A percentile compares a stretch with the other conserved stretches of the same genome.
Conservation (phyloP, 2,113 vertebrate species). For the Osmerus mordax region DNA sequence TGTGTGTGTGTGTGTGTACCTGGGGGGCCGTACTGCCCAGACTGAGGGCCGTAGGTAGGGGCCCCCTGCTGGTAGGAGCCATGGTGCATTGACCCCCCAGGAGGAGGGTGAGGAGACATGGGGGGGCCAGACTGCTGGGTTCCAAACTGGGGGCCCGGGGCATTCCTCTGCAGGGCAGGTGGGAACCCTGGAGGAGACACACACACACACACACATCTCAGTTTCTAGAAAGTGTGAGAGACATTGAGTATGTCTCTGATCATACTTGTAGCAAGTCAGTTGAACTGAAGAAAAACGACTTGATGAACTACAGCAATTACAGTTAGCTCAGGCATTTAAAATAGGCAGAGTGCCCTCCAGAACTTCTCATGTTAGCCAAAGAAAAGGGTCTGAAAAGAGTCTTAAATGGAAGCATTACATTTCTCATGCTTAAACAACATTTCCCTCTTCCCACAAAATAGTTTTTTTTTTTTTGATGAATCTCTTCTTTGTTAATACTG, state of each 20-base stretch:
- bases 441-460: not conserved
- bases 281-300: not conserved
- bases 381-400: not conserved
- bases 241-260: not conserved
- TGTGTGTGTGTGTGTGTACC: conserved; percentile 61
- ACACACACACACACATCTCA: not conserved
- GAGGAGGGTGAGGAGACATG: conserved; percentile 84
- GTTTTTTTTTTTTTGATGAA: too few relatives aligned
- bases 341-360: not conserved
- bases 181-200: conserved; percentile 75
- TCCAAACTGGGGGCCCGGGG: conserved; percentile 82
- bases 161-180: conserved; percentile 80
- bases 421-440: not conserved
- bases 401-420: not conserved
- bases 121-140: conserved; percentile 83
- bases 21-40: conserved; percentile 85
- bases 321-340: conserved; percentile 1
- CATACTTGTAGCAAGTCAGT: not conserved
- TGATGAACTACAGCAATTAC: not conserved
- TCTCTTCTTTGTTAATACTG: too few relatives aligned
- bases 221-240: not conserved
- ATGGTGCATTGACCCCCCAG: conserved; percentile 80
- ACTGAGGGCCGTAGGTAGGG: conserved; percentile 63
- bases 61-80: conserved; percentile 84
- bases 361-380: too few relatives aligned